Percentiles rank a stretch among this genome's conserved stretches.
These are phyloP conservation scores for Lasioglossum calceatum DNA, from an alignment of 2,888 invertebrate genomes.

Conservation along the genomic window DNA sequence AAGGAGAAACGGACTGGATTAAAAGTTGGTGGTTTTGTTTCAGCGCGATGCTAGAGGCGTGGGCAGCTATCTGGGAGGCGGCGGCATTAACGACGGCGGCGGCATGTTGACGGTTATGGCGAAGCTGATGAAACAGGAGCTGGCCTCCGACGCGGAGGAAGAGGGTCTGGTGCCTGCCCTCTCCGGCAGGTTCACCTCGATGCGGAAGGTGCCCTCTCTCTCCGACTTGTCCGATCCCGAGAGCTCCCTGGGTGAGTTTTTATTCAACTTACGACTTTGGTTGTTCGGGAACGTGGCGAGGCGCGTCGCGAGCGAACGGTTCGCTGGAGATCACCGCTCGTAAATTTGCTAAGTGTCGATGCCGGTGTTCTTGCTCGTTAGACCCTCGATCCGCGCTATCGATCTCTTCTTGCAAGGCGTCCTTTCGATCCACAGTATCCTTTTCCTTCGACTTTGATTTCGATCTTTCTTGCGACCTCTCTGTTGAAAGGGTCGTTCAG, in stretches of 20 bases:
- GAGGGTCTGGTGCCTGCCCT: slow-evolving; percentile 88
- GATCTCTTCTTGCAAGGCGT: background rate
- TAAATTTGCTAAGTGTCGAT: background rate
- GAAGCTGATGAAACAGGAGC: slow-evolving; percentile 86
- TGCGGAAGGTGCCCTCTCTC: slow-evolving; percentile 95
- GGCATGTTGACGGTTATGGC: slow-evolving; percentile 83
- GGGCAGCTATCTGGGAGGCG: slow-evolving; percentile 77
- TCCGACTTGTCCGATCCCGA: slow-evolving; percentile 96
- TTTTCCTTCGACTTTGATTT: background rate
- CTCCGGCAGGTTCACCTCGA: slow-evolving; percentile 87
- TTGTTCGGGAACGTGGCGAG: background rate
- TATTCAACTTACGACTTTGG: slow-evolving; percentile 12
- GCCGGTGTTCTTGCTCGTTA: slow-evolving; percentile 19
- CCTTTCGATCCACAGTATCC: background rate
- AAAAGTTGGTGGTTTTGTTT: slow-evolving; percentile 36
- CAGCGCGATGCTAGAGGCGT: slow-evolving; percentile 81
- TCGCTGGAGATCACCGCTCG: slow-evolving; percentile 31
- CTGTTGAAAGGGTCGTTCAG: background rate
- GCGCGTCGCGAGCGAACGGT: slow-evolving; percentile 1
- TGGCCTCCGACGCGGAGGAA: slow-evolving; percentile 86
- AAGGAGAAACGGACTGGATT: background rate
- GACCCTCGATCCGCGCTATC: background rate
- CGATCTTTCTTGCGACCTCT: background rate
- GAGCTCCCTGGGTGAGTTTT: slow-evolving; percentile 93
- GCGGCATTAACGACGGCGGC: slow-evolving; percentile 77